Percentiles rank a stretch among this genome's conserved stretches.
phyloP scores from a whole-genome alignment of 64 coral and sea anemone species.

The Catalaphyllia jardinei region DNA sequence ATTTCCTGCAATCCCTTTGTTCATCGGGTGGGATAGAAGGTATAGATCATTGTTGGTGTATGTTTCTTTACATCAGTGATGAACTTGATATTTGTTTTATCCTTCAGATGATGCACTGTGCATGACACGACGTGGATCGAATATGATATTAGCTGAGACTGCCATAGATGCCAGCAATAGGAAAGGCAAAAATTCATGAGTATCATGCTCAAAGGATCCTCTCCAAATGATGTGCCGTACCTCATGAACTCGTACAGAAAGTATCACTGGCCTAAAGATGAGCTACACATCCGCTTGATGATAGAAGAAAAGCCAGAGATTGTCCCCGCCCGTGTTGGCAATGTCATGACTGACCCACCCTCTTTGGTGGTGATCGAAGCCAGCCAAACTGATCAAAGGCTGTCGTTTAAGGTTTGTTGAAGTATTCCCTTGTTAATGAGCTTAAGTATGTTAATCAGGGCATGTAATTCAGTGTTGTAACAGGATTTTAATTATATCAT shows the following conservation, averaged over 20 bases:
- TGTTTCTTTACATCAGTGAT: too few relatives aligned
- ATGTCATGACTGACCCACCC: conserved; percentile 39
- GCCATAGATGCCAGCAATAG: conserved; percentile 62
- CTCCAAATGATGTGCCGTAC: conserved; percentile 55
- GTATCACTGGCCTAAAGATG: conserved; percentile 68
- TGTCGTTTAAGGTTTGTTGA: too few relatives aligned
- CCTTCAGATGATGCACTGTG: not conserved
- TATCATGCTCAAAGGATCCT: conserved; percentile 54
- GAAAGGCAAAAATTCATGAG: conserved; percentile 86
- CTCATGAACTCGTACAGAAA: conserved; percentile 51
- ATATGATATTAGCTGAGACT: conserved; percentile 39
- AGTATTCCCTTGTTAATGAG: too few relatives aligned
- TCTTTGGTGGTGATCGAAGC: not conserved
- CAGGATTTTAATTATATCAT: too few relatives aligned
- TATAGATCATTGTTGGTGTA: too few relatives aligned
- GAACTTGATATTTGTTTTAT: not conserved
- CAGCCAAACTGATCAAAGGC: not conserved
- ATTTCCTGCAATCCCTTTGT: too few relatives aligned
- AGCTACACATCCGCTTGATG: conserved; percentile 63
- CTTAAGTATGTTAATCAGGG: too few relatives aligned
- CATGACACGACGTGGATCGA: conserved; percentile 43
- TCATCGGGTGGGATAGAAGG: too few relatives aligned
- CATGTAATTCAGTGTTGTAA: too few relatives aligned
- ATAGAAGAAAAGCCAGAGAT: conserved; percentile 71
- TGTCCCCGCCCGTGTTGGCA: conserved; percentile 18